Evolutionary conservation across 2,888 invertebrate genomes (phyloP).

Genomic region (Dryobota labecula): DNA sequence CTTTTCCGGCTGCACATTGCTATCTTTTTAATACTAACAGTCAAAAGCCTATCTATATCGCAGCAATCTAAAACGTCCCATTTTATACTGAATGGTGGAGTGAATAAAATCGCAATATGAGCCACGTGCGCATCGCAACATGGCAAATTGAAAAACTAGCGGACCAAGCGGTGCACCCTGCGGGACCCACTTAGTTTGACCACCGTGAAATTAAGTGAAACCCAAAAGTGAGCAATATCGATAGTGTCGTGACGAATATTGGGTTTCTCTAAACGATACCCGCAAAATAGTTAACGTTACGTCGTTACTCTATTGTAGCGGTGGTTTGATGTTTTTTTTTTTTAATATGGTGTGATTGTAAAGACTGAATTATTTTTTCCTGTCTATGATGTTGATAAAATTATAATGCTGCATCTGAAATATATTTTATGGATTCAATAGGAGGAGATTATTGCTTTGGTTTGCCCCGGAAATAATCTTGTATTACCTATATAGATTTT

Average conservation of each 20-base stretch:
- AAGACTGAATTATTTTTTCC: neutral
- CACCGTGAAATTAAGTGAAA: constrained; percentile 76
- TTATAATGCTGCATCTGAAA: neutral
- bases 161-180: constrained; percentile 64
- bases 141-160: constrained; percentile 76
- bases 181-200: constrained; percentile 72
- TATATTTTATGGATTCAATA: neutral
- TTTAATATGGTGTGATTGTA: constrained; percentile 27
- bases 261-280: constrained; percentile 31
- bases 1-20: constrained; percentile 1
- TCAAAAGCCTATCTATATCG: constrained; percentile 58
- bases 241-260: constrained; percentile 59
- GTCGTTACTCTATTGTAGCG: neutral
- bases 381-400: neutral
- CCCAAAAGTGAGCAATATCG: constrained; percentile 60
- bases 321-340: constrained; percentile 30
- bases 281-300: constrained; percentile 10
- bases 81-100: constrained; percentile 57
- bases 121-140: constrained; percentile 67
- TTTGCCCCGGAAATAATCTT: neutral
- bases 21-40: constrained; percentile 46
- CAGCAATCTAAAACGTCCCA: constrained; percentile 64
- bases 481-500: neutral
- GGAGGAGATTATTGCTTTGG: neutral
- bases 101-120: constrained; percentile 78